Percentiles rank a stretch among this genome's conserved stretches.
These are phyloP conservation scores for Crossocerus cetratus DNA, from an alignment of 2,888 invertebrate species.

Conservation along the genomic window DNA sequence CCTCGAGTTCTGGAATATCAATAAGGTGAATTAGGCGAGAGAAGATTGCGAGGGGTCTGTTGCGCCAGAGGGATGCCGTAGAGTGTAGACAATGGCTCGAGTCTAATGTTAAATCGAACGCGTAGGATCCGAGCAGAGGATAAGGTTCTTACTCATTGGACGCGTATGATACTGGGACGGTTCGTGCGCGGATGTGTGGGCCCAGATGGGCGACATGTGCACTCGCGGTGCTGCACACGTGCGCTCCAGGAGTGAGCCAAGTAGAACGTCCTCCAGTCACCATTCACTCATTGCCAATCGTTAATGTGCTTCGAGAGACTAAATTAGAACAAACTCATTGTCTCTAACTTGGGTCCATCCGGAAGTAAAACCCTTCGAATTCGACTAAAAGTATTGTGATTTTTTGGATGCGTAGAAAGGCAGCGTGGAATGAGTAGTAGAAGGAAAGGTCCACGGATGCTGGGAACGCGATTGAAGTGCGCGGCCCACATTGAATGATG, in stretches of 20 bases:
- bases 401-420: no score
- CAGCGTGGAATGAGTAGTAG: no score
- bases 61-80: no score
- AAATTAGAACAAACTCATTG: conserved; percentile 28
- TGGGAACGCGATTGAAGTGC: neutral
- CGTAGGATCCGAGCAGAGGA: neutral
- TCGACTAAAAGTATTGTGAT: no score
- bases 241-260: conserved; percentile 34
- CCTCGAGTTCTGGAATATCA: no score
- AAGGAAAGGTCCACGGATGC: no score
- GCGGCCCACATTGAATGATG: conserved; percentile 1
- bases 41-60: no score
- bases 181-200: conserved; percentile 5
- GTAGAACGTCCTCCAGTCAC: conserved; percentile 23
- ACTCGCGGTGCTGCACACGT: conserved; percentile 44
- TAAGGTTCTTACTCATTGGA: neutral
- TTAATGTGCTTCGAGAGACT: conserved; percentile 17
- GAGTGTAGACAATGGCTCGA: neutral
- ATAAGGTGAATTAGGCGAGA: no score
- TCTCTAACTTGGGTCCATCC: neutral
- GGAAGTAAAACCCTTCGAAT: no score
- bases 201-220: conserved; percentile 63
- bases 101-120: neutral
- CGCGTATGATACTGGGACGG: neutral
- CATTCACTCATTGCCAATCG: conserved; percentile 24